phyloP scores from a whole-genome alignment of 1,140 invertebrate genomes.

The Neodiprion virginianus region DNA sequence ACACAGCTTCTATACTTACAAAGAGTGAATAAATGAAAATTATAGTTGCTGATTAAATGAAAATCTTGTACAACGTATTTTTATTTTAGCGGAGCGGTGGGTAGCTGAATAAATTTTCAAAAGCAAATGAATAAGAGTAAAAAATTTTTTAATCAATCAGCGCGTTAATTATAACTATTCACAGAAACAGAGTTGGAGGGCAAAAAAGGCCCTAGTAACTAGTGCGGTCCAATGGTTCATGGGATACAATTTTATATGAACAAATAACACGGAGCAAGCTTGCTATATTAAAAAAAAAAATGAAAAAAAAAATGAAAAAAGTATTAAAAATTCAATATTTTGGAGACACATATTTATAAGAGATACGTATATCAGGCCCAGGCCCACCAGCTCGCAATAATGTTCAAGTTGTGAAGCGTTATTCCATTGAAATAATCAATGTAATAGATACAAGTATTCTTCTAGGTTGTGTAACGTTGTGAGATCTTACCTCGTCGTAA shows the following conservation, averaged over 20 bases:
- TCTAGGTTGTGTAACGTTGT: no score
- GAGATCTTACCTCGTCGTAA: no score
- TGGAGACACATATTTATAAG: slow-evolving; percentile 49
- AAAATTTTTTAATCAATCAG: background rate
- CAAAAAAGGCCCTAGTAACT: slow-evolving; percentile 21
- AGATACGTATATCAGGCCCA: slow-evolving; percentile 42
- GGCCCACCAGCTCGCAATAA: slow-evolving; percentile 27
- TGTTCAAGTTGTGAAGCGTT: background rate
- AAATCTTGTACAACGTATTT: background rate
- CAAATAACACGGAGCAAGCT: slow-evolving; percentile 29
- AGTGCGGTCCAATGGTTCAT: slow-evolving; percentile 57
- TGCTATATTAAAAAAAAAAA: slow-evolving; percentile 27
- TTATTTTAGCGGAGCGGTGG: slow-evolving; percentile 5
- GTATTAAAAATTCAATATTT: slow-evolving; percentile 48
- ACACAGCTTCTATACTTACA: background rate
- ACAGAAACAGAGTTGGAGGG: slow-evolving; percentile 10
- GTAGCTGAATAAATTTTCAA: background rate
- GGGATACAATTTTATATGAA: slow-evolving; percentile 56
- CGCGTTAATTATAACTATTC: background rate
- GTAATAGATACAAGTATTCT: background rate
- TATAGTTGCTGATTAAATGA: background rate
- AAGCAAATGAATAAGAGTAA: background rate
- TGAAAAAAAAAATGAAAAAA: slow-evolving; percentile 31
- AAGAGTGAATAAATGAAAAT: background rate
- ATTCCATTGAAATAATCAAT: background rate